These are phyloP conservation scores for Lasaia peninsularis DNA, from an alignment of 1,140 invertebrate species.

Conservation along the genomic window DNA sequence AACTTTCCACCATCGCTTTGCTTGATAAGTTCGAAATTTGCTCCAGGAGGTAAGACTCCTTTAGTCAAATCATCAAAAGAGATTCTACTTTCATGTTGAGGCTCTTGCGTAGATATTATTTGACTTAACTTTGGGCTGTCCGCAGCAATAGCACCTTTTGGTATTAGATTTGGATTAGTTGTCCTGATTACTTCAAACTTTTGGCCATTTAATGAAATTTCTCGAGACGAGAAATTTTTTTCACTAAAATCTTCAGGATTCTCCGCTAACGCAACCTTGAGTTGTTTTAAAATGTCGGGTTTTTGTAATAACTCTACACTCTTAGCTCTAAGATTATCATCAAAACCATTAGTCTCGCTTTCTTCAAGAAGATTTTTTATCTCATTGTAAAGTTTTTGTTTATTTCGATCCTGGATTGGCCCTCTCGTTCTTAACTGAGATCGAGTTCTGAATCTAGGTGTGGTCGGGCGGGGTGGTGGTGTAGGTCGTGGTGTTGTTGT, in stretches of 20 bases:
- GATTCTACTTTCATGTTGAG: constrained; percentile 59
- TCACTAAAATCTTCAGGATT: constrained; percentile 79
- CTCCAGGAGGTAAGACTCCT: constrained; percentile 85
- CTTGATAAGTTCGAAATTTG: constrained; percentile 86
- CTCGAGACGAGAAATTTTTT: constrained; percentile 85
- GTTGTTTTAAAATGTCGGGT: constrained; percentile 81
- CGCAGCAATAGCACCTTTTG: constrained; percentile 70
- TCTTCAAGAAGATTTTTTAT: constrained; percentile 72
- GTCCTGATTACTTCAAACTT: constrained; percentile 85
- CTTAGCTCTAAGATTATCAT: constrained; percentile 62
- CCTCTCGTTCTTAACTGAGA: constrained; percentile 61
- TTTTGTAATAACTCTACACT: constrained; percentile 65
- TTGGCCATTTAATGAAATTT: constrained; percentile 86
- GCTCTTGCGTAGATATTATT: constrained; percentile 55
- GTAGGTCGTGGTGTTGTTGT: constrained; percentile 45
- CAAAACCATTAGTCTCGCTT: constrained; percentile 67
- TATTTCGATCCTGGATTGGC: constrained; percentile 67
- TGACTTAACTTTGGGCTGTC: constrained; percentile 63
- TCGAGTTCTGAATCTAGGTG: constrained; percentile 62
- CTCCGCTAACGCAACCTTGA: constrained; percentile 84
- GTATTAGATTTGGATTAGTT: constrained; percentile 80
- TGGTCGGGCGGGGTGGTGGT: constrained; percentile 35
- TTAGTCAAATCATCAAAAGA: constrained; percentile 87
- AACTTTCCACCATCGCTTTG: constrained; percentile 84
- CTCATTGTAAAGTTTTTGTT: constrained; percentile 76